phyloP scores from a whole-genome alignment of 1,140 invertebrate species.

The Aphis craccivora region DNA sequence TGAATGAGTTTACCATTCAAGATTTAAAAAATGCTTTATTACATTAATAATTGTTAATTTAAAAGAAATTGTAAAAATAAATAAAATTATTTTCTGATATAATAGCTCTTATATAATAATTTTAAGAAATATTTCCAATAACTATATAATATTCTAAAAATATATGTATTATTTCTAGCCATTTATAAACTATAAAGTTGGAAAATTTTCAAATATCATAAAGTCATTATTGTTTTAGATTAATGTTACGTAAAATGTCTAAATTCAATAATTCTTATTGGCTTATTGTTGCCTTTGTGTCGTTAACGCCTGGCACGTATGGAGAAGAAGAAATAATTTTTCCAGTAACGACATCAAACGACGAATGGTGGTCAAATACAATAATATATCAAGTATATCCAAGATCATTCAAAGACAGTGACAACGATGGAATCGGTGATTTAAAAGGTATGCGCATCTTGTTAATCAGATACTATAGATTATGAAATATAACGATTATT shows the following conservation, averaged over 20 bases:
- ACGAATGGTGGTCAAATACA: conserved; percentile 67
- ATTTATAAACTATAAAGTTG: background rate
- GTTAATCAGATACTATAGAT: background rate
- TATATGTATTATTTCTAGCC: background rate
- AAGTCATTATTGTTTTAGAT: background rate
- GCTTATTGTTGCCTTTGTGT: background rate
- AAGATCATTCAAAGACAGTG: conserved; percentile 76
- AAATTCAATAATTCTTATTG: background rate
- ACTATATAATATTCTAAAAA: background rate
- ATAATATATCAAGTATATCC: conserved; percentile 67
- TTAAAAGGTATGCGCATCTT: conserved; percentile 66
- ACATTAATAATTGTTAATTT: background rate
- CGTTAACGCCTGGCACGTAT: background rate
- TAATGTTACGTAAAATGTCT: background rate
- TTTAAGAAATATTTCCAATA: background rate
- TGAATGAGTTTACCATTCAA: background rate
- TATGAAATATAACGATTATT: background rate
- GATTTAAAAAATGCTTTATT: background rate
- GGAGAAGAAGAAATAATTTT: background rate
- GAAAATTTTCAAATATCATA: background rate
- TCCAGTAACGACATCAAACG: background rate
- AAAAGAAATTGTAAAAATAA: background rate
- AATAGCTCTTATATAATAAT: background rate
- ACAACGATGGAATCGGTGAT: conserved; percentile 82
- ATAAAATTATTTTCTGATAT: background rate